Base-by-base conservation (phyloP, 2,888 invertebrate species). In the Sialis lutaria region DNA sequence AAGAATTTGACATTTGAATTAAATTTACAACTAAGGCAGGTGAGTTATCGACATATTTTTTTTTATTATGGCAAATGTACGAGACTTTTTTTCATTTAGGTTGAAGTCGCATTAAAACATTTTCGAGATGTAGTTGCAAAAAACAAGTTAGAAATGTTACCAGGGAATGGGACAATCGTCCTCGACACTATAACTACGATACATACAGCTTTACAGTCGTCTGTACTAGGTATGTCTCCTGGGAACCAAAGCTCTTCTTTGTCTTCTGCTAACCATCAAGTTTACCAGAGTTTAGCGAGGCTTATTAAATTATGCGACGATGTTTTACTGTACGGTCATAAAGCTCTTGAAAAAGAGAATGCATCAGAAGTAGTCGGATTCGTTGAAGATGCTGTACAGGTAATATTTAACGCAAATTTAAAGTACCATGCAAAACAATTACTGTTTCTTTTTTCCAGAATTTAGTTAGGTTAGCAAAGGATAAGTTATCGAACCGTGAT, bases 101-200 rank as follows among this genome's bases (percentile, higher is more conserved):
- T 85, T 49, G 76, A 80, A 59, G 73, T 81, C 59, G 81, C 85
- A 42, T 69, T 93, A 54, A 82, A 83, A 61, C 92, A 91, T 69
- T 89, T 93, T 65, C 79, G 86, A 57, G 92, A 92, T 70, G 92
- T 92, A 51, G 88, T 93, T 55, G 79, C 83, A 50, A 91, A 90
- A 68, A 81, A 88, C 65, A 92, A 87, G 66, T 71, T 90, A 59
- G 90, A 92, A 70, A 89, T 93, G 77, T 70, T 95, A 56, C 89
- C 92, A 3, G 92, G 90, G 52, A 90, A 92, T 65, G 91, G 91
- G 52, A 91, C 91, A 44, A 84, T 93, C 58, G 87, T 93, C 52
- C 74, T 95, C 62, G 93, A 95, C 66, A 88, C 86, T 48, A 86
- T 93, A 55, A 86, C 89, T 61, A 81, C 82, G 61, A 87, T 90